Percentiles rank a stretch among this genome's conserved stretches.
Conservation (phyloP, 2,888 invertebrate genomes). For the Drosophila paranaensis region DNA sequence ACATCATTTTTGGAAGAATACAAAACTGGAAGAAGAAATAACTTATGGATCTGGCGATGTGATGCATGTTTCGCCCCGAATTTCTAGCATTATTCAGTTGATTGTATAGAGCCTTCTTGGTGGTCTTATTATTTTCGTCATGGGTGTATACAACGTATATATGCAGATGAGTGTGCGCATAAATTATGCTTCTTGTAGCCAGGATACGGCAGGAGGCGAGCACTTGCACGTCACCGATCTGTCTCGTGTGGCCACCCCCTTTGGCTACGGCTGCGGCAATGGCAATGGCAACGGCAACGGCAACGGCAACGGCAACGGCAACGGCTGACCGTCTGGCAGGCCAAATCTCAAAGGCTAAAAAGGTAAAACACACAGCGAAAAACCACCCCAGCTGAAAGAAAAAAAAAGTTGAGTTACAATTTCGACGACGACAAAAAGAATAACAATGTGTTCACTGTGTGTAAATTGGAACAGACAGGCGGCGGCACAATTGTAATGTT, state of each 20-base stretch:
- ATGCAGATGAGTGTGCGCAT: background rate
- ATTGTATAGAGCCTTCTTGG: no score
- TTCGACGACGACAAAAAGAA: conserved; percentile 41
- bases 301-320: background rate
- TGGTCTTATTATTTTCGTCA: no score
- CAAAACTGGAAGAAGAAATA: no score
- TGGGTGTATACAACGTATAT: background rate
- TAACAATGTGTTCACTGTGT: conserved; percentile 49
- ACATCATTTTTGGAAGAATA: no score
- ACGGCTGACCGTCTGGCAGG: conserved; percentile 28
- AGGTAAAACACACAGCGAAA: conserved; percentile 8
- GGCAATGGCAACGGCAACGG: background rate
- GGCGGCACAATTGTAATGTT: conserved; percentile 55
- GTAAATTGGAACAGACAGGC: conserved; percentile 68
- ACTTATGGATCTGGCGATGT: no score
- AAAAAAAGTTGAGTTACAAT: conserved; percentile 50
- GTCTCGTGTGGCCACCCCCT: conserved; percentile 55
- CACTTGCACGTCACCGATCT: conserved; percentile 73
- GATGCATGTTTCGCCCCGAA: no score
- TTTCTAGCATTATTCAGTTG: no score
- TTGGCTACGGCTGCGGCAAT: background rate
- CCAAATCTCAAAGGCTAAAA: conserved; percentile 27
- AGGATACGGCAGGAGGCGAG: conserved; percentile 20
- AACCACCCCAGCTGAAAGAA: conserved; percentile 53
- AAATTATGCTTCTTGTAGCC: conserved; percentile 35